These are phyloP conservation scores for Sebastes matsubarae DNA, from an alignment of 2,797 vertebrate genomes.

Conservation along the genomic window DNA sequence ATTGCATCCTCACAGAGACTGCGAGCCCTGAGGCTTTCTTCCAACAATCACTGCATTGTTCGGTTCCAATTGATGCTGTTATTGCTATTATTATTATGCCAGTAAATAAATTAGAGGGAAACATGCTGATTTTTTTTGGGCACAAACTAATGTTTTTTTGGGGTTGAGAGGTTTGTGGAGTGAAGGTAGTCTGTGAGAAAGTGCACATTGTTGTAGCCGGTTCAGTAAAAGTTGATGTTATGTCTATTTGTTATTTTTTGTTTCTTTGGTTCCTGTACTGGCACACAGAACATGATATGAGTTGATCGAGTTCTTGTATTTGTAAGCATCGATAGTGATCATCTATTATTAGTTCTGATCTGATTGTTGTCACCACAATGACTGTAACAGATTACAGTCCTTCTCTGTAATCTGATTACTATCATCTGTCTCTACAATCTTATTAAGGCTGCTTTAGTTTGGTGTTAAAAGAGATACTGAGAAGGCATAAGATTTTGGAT, in stretches of 20 bases:
- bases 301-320: not conserved
- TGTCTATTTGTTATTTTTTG: not conserved
- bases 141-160: not conserved
- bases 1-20: constrained; percentile 6
- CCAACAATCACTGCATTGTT: constrained; percentile 15
- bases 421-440: not conserved
- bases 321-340: not conserved
- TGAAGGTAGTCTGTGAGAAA: not conserved
- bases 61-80: constrained; percentile 9
- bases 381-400: not conserved
- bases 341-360: not conserved
- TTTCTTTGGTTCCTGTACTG: not conserved
- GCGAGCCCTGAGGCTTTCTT: constrained; percentile 11
- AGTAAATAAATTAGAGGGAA: constrained; percentile 5
- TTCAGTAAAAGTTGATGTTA: not conserved
- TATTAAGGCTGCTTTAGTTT: not conserved
- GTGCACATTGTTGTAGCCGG: not conserved
- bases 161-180: not conserved
- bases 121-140: constrained; percentile 7
- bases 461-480: not conserved
- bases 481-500: not conserved
- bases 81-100: constrained; percentile 33
- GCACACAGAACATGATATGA: not conserved
- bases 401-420: not conserved
- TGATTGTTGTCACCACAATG: not conserved